These are phyloP conservation scores for Ptilorrhoa leucosticta DNA, from an alignment of 2,113 vertebrate species.

Conservation along the genomic window DNA sequence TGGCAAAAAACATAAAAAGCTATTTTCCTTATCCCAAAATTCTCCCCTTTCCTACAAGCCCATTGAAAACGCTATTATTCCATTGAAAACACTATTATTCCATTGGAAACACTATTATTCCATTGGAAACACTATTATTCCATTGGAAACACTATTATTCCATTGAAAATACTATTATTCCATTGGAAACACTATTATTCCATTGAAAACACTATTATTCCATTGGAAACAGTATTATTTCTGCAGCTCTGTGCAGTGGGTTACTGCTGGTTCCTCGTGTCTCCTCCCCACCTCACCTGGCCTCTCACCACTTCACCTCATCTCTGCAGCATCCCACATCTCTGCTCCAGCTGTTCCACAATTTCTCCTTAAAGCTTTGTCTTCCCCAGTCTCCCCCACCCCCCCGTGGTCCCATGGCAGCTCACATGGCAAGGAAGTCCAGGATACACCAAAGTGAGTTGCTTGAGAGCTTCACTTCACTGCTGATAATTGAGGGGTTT, in stretches of 20 bases:
- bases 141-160: background rate
- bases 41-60: background rate
- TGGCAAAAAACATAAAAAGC: background rate
- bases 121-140: background rate
- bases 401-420: background rate
- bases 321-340: background rate
- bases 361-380: background rate
- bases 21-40: accelerated
- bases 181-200: background rate
- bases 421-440: background rate
- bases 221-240: background rate
- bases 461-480: background rate
- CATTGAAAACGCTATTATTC: background rate
- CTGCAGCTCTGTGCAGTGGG: background rate
- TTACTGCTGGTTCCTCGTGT: background rate
- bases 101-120: background rate
- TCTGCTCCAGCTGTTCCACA: background rate
- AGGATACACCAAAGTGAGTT: background rate
- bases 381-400: background rate
- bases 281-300: background rate
- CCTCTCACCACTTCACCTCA: background rate
- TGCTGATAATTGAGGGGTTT: background rate
- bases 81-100: background rate
- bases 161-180: background rate
- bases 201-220: background rate